Percentiles rank a stretch among this genome's conserved stretches.
Conservation (phyloP, 1,140 invertebrate species). For the Drosophila pectinifera region DNA sequence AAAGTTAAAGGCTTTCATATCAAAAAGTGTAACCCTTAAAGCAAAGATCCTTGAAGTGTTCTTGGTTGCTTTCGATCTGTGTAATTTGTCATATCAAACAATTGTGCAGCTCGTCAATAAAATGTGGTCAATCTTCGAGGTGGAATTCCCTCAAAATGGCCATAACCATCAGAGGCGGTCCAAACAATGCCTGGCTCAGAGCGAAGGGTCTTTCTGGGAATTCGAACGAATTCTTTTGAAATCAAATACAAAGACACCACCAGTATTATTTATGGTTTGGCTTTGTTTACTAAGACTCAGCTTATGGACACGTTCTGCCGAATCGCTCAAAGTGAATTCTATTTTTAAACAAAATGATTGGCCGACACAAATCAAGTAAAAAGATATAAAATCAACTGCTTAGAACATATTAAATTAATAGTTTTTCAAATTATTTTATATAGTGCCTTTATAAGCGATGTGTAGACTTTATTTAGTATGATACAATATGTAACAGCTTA, state of each 20-base stretch:
- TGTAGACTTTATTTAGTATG: too few species aligned
- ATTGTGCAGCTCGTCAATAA: conserved; percentile 59
- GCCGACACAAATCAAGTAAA: conserved; percentile 4
- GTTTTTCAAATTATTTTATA: too few species aligned
- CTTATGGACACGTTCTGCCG: conserved; percentile 41
- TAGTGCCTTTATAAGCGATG: too few species aligned
- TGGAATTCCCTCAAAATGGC: conserved; percentile 38
- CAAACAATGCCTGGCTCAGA: conserved; percentile 48
- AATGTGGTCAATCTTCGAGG: conserved; percentile 54
- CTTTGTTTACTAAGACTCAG: conserved; percentile 56
- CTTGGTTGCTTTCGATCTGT: background rate
- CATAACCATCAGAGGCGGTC: conserved; percentile 38
- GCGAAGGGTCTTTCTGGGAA: conserved; percentile 19
- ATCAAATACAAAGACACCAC: conserved; percentile 64
- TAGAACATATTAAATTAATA: too few species aligned
- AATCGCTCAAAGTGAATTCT: conserved; percentile 33
- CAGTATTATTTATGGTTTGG: conserved; percentile 73
- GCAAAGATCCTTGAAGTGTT: background rate
- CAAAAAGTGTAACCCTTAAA: background rate
- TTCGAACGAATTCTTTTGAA: conserved; percentile 52
- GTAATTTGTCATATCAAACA: conserved; percentile 31
- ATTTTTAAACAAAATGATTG: conserved; percentile 49
- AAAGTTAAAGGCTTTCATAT: background rate
- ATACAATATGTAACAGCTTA: too few species aligned
- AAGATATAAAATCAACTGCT: too few species aligned